phyloP scores from a whole-genome alignment of 2,888 invertebrate genomes.

The Notocelia uddmanniana region DNA sequence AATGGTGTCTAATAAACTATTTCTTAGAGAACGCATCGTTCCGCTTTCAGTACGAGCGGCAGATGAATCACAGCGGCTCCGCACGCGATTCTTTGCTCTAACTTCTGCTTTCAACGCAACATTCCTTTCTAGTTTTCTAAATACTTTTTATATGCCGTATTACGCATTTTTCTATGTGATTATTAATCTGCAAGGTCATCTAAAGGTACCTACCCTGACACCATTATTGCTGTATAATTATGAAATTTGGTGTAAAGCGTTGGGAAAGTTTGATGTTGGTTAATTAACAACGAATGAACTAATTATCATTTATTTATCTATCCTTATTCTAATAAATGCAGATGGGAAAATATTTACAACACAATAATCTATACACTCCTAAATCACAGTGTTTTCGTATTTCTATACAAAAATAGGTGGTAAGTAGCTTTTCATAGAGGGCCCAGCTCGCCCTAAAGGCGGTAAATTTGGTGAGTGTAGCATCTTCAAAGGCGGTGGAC shows the following conservation, averaged over 20 bases:
- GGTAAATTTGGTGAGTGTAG: slow-evolving; percentile 65
- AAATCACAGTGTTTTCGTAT: slow-evolving; percentile 66
- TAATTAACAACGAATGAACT: neutral
- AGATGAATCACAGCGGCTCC: slow-evolving; percentile 61
- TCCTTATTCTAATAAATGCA: slow-evolving; percentile 76
- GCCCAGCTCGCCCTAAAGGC: slow-evolving; percentile 78
- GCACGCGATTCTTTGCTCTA: slow-evolving; percentile 62
- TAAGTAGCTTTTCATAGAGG: slow-evolving; percentile 75
- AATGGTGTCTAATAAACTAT: slow-evolving; percentile 24
- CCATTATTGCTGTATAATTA: neutral
- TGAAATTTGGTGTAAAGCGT: neutral
- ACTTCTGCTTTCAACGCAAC: slow-evolving; percentile 64
- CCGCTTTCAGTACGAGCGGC: slow-evolving; percentile 78
- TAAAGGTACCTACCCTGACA: no score
- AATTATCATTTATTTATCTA: slow-evolving; percentile 41
- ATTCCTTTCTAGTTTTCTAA: slow-evolving; percentile 45
- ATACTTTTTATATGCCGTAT: slow-evolving; percentile 10
- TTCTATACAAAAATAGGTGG: slow-evolving; percentile 74
- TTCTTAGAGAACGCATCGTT: slow-evolving; percentile 56
- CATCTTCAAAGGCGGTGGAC: slow-evolving; percentile 65
- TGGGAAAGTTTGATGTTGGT: neutral
- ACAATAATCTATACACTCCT: slow-evolving; percentile 44
- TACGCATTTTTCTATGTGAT: neutral
- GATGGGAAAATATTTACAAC: slow-evolving; percentile 68
- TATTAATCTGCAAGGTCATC: neutral